Evolutionary conservation across 1,140 invertebrate genomes (phyloP).

Genomic region (Trachelipus rathkii): DNA sequence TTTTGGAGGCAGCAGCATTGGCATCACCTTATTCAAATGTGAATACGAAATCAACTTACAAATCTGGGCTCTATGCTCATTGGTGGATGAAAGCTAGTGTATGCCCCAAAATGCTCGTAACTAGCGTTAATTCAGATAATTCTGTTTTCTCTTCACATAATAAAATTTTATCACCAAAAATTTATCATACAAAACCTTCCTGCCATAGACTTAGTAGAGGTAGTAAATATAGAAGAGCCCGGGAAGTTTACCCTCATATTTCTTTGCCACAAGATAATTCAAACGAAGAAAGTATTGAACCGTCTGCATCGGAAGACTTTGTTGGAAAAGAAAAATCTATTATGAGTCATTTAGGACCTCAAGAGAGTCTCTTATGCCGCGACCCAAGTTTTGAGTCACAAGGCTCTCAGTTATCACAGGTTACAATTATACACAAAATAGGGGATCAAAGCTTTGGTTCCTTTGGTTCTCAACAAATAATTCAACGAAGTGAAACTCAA

Average conservation of each 20-base stretch:
- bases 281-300: not conserved
- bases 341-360: slow-evolving; percentile 15
- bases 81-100: slow-evolving; percentile 77
- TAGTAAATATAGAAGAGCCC: slow-evolving; percentile 1
- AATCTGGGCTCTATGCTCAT: slow-evolving; percentile 78
- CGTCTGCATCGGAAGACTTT: too few species aligned
- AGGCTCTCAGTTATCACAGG: slow-evolving; percentile 35
- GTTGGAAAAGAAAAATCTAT: not conserved
- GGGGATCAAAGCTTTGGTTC: not conserved
- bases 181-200: slow-evolving; percentile 31
- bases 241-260: not conserved
- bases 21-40: slow-evolving; percentile 14
- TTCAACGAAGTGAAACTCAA: not conserved
- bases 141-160: slow-evolving; percentile 22
- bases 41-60: slow-evolving; percentile 55
- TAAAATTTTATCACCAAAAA: slow-evolving; percentile 30
- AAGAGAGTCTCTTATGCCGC: slow-evolving; percentile 21
- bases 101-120: slow-evolving; percentile 29
- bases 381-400: slow-evolving; percentile 39
- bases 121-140: slow-evolving; percentile 25
- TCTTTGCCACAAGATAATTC: not conserved
- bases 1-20: slow-evolving; percentile 27
- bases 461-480: too few species aligned
- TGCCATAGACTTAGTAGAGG: slow-evolving; percentile 29
- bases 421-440: slow-evolving; percentile 29